Evolutionary conservation across 2,797 vertebrate species (phyloP), one percentile per base, ranked within the genome.

Genomic region (Nannoperca obscura): DNA sequence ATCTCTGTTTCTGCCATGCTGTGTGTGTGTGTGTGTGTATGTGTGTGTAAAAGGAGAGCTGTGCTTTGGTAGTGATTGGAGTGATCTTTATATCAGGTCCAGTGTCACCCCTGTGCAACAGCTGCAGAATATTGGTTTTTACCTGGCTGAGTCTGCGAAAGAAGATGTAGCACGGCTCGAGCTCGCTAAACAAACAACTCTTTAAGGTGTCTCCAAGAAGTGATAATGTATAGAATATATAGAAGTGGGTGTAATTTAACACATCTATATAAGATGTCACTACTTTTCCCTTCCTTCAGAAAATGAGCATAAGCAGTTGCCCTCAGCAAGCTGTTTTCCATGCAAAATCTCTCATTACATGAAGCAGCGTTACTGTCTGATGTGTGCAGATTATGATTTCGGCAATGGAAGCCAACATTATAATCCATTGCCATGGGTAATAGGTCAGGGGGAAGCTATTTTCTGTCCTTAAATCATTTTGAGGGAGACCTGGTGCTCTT

Each of bases 381-480:
- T 83, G 74, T 85, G 71, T 42, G 75, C 57, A 80, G 75, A 80
- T 90, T 80, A 86, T 81, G 83, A 87, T 86, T 84, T 84, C 24
- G 1, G 75, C 71, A 75, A 64, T 69, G 80, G 72, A 84, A 57
- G 44, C 2, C 3, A 69, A 80, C 82, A 80, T 86, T 87, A 82
- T 85, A 77, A 89, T 88, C 74, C 50, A 47, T 77, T 68, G 80
- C 85, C 63, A 44, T 2, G 71, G 88, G 66, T 86, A 70, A 64
- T 76, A 76, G 84, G 88, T 86, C 83, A 81, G 81, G 75, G 75
- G 71, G 81, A 87, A 85, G 76, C 86, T 90, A 77, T 92, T 93
- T 90, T 90, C 85, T 83, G 80, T 69, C 74, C 66, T 78, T 91
- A 91, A 93, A 89, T 93, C 86, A 77, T 90, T 89, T 84, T 71